Base-by-base conservation (phyloP, 2,797 vertebrate genomes). In the Betta splendens region DNA sequence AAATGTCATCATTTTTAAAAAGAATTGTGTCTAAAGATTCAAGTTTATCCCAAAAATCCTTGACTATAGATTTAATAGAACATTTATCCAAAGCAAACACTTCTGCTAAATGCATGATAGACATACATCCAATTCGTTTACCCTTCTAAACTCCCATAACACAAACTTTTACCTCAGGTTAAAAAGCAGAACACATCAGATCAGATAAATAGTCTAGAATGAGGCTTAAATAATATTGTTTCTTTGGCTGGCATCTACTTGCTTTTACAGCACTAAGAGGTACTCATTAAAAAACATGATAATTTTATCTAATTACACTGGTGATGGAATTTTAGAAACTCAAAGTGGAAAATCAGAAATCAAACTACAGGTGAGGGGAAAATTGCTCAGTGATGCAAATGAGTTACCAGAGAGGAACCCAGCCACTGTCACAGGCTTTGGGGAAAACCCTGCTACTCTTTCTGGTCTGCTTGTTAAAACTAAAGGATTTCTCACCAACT, bases 361-460 rank as follows among this genome's bases (percentile, higher is more conserved):
- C 32, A 52, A 64, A 65, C 23, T 12, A 44, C 56, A 50, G 59
- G 64, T 72, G 56, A 49, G 35, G 60, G 70, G 72, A 38, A 50
- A 64, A 75, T 28, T 47, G 37, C 21, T 71, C 44, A 7, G 22
- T 23, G 36, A 77, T 75, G 64, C 74, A 78, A 75, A 80, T 81
- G 15, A 73, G 46, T 36, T 49, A 20, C 26, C 59, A 32, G 9
- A 56, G 54, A n/a, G 33, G 28, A 44, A 52, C 20, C n/a, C 16
- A 54, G 48, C 21, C 26, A 59, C 25, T 2, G 16, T 49, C 21
- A 22, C 9, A 44, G 28, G 42, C 40, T 66, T 51, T n/a, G 57
- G 76, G 75, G 47, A 68, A 82, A 72, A 63, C 71, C 77, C 79
- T 42, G 39, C 5, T 38, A 54, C 17, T 56, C 35, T 11, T 43